phyloP scores from a whole-genome alignment of 2,113 vertebrate species.

The Arothron firmamentum region DNA sequence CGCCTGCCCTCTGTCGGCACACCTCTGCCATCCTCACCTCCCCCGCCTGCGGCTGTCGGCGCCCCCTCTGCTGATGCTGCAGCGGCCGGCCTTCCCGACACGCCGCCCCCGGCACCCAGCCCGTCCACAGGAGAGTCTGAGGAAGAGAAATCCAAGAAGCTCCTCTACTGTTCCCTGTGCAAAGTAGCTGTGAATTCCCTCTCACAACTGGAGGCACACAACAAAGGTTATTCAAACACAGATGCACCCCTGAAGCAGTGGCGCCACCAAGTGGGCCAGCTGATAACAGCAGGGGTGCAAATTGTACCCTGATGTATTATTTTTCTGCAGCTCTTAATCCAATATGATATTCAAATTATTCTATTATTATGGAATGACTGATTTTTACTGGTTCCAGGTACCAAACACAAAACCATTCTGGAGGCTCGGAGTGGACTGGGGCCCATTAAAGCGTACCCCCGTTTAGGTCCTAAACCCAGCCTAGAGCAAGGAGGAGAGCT shows the following conservation, averaged over 20 bases:
- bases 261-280: background rate
- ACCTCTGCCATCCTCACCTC: conserved; percentile 52
- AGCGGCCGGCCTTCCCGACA: conserved; percentile 43
- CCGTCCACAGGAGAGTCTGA: conserved; percentile 73
- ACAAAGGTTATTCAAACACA: conserved; percentile 78
- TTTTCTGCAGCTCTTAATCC: background rate
- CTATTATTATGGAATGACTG: too few relatives aligned
- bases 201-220: conserved; percentile 91
- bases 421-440: conserved; percentile 88
- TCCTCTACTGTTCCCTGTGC: conserved; percentile 89
- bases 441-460: conserved; percentile 89
- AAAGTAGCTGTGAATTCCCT: conserved; percentile 92
- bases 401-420: conserved; percentile 95
- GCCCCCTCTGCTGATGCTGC: conserved; percentile 41
- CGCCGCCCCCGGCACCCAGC: conserved; percentile 59
- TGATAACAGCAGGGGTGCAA: too few relatives aligned
- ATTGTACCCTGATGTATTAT: too few relatives aligned
- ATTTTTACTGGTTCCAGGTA: conserved; percentile 69
- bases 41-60: conserved; percentile 35
- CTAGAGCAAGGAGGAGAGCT: conserved; percentile 74
- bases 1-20: conserved; percentile 46
- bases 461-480: conserved; percentile 79
- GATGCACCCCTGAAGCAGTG: background rate
- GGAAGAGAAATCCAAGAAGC: conserved; percentile 87
- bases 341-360: background rate